phyloP scores from a whole-genome alignment of 2,797 vertebrate species.

The Centropyge bicolor region DNA sequence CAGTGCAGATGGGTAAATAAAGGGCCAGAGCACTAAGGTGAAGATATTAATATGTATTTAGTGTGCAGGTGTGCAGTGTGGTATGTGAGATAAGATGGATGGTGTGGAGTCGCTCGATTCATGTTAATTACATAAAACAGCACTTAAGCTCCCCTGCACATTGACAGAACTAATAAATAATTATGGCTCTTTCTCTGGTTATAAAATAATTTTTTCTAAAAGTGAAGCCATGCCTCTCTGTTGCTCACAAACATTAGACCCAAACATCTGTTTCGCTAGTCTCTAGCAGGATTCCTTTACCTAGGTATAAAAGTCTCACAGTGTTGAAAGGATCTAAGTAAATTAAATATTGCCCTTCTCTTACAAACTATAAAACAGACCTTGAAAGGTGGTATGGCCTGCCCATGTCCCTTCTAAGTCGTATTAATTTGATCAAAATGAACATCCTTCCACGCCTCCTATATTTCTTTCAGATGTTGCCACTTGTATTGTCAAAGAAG shows the following conservation, averaged over 20 bases:
- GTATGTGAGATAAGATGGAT: conserved; percentile 7
- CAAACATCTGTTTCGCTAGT: conserved; percentile 10
- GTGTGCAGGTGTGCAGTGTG: background rate
- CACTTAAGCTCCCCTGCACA: too few species aligned
- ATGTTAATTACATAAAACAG: too few species aligned
- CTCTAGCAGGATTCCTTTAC: conserved; percentile 5
- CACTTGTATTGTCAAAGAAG: background rate
- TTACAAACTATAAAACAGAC: conserved; percentile 1
- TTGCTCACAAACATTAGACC: background rate
- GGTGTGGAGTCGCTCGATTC: too few species aligned
- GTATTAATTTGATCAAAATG: conserved; percentile 7
- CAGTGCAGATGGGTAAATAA: too few species aligned
- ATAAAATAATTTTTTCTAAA: conserved; percentile 4
- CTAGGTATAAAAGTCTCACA: background rate
- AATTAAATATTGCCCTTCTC: background rate
- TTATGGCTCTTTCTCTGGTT: conserved; percentile 8
- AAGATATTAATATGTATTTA: conserved; percentile 28
- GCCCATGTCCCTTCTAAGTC: background rate
- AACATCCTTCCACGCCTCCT: background rate
- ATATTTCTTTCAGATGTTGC: background rate
- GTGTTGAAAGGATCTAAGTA: background rate
- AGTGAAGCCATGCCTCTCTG: conserved; percentile 16
- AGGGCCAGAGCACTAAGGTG: background rate
- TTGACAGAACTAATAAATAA: background rate
- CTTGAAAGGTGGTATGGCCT: background rate